Evolutionary conservation across 2,888 invertebrate species (phyloP), one percentile per base, ranked within the genome.

Genomic region (Thecocarcelia acutangulata): DNA sequence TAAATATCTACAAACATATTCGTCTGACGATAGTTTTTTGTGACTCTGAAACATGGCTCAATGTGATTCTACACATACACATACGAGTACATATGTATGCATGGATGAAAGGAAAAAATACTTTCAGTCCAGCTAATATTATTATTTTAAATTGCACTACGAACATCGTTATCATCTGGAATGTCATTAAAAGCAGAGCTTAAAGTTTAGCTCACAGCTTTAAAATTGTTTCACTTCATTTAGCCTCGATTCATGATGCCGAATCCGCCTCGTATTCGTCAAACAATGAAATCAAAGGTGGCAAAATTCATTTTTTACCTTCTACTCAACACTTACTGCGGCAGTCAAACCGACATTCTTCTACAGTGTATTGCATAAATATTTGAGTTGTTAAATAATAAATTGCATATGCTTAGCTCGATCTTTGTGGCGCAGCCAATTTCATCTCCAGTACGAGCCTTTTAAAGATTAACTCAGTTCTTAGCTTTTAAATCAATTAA

Each of bases 201-300:
- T 21, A 28, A 70, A 19, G 19, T 64, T 56, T 56, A 77, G 42
- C 70, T 52, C 33, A 54, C 64, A 66, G 50, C 19, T 28, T 59
- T 37, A 13, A 50, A 61, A 46, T 40, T 61, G 37, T 6, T 61
- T 46, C 42, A 76, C 61, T 76, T 42, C 21, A 44, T 46, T 48
- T 54, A 63, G 59, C 75, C 28, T 68, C 21, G 48, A 56, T 63
- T 56, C 21, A 63, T 77, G 63, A 54, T 70, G 54, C 24, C 69
- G 54, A 48, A 48, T 21, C 40, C 70, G 33, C 40, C 48, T 42
- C 56, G 50, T 56, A 58, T 58, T 70, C 70, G 56, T 70, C 70
- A 77, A 64, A 68, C 40, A 76, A 66, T 56, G 42, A 76, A 74
- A 64, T 80, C 68, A 48, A 68, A 83, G 80, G 75, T 83, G 84